These are phyloP conservation scores for Enteromius treurensis DNA, from an alignment of 2,797 vertebrate species.

Conservation along the genomic window DNA sequence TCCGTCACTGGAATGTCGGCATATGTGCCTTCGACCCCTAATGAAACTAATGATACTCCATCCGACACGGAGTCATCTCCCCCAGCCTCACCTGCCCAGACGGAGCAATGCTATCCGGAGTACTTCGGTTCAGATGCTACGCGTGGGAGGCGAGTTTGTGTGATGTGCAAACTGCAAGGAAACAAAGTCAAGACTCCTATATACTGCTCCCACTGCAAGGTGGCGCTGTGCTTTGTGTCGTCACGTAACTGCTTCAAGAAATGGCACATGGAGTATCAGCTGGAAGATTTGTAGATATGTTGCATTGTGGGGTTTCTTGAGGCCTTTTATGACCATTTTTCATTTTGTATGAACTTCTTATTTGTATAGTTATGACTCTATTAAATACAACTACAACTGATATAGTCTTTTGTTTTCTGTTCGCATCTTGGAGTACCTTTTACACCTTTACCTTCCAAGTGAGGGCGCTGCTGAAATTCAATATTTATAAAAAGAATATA, in stretches of 20 bases:
- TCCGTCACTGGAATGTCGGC: not conserved
- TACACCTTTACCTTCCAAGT: no score
- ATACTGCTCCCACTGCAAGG: slow-evolving; percentile 22
- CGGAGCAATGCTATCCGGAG: slow-evolving; percentile 11
- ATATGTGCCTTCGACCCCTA: not conserved
- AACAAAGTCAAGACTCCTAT: slow-evolving; percentile 17
- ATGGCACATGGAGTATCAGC: slow-evolving; percentile 11
- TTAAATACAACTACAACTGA: not conserved
- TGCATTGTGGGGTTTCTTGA: not conserved
- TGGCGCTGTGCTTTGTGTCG: slow-evolving; percentile 10
- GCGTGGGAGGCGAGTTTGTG: not conserved
- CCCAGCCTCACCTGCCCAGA: not conserved
- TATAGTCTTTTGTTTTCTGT: not conserved
- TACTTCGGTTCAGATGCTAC: not conserved
- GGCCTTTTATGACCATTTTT: not conserved
- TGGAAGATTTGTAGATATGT: not conserved
- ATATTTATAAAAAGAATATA: not conserved
- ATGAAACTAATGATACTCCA: not conserved
- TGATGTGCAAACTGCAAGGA: slow-evolving; percentile 1
- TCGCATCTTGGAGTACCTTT: not conserved
- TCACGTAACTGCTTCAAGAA: slow-evolving; percentile 34
- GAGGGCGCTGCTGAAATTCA: not conserved
- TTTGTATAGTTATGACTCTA: slow-evolving; percentile 8
- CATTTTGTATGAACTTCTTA: slow-evolving; percentile 13
- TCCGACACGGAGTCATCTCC: not conserved